Evolutionary conservation across 2,888 invertebrate genomes (phyloP), one percentile per base, ranked within the genome.

Genomic region (Ptilodon capucinus): DNA sequence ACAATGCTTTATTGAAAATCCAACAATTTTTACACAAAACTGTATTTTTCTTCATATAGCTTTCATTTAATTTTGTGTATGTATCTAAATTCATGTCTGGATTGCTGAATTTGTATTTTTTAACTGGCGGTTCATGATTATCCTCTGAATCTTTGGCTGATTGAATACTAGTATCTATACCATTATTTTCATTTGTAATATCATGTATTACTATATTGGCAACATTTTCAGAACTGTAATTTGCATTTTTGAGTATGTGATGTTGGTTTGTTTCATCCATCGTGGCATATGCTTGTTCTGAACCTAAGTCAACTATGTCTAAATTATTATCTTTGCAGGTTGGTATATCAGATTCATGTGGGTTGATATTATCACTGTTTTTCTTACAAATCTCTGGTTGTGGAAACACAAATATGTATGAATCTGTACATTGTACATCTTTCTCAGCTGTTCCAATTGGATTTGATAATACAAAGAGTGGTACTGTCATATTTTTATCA

Each of bases 1-100:
- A 75, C 11, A 41, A 48, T 17, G 67, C 43, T 35, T 64, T 61
- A 8, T 67, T 67, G 42, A 74, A 74, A 40, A 73, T 54, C 68
- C 74, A 77, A 49, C 67, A 69, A 14, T 50, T 44, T 17, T 59
- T 65, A 46, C 68, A 73, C 4, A 42, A 4, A 36, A 41, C 0
- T 38, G 2, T 11, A 40, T 19, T 17, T 14, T 30, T 32, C 16
- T 34, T 41, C 18, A 17, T 7, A 47, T 41, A 3, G 21, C 17
- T 32, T 30, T 38, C 36, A 17, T 42, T 17, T n/a, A 34, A 40
- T 28, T 17, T 44, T 34, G 28, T 44, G 51, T 14, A n/a, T 34
- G 48, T 17, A 40, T 55, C 41, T 41, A 18, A 16, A 43, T 35
- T 17, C 17, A 35, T 14, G 8, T 17, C 14, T 11, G 35, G 35